Conservation (phyloP, 1,140 invertebrate species). For the Neodiprion lecontei region DNA sequence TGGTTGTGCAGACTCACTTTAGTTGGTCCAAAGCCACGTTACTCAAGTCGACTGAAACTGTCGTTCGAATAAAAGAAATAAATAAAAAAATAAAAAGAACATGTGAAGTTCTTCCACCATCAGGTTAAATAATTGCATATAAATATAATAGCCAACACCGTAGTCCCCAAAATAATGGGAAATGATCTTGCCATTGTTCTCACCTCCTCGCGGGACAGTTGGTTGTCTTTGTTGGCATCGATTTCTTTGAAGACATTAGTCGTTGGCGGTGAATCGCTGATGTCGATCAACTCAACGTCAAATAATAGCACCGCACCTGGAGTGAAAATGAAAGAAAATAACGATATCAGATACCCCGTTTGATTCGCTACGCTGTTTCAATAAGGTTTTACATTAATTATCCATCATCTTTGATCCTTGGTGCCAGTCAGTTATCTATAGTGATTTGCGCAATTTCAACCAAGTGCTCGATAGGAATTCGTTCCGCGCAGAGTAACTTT, state of each 20-base stretch:
- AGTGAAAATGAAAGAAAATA: slow-evolving; percentile 38
- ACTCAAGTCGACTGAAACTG: too few relatives aligned
- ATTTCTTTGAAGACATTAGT: slow-evolving; percentile 98
- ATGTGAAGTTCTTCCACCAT: too few relatives aligned
- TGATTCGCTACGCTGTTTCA: neutral
- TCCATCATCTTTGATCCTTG: neutral
- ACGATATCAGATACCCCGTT: neutral
- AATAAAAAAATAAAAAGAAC: too few relatives aligned
- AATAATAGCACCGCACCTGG: slow-evolving; percentile 86
- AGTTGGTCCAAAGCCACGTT: too few relatives aligned
- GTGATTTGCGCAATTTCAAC: too few relatives aligned
- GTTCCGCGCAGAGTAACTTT: too few relatives aligned
- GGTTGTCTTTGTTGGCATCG: slow-evolving; percentile 87
- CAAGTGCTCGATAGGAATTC: too few relatives aligned
- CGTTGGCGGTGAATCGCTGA: slow-evolving; percentile 84
- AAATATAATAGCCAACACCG: slow-evolving; percentile 39
- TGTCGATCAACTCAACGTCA: slow-evolving; percentile 91
- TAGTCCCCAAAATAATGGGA: slow-evolving; percentile 45
- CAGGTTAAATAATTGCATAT: too few relatives aligned
- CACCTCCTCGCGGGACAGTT: slow-evolving; percentile 94
- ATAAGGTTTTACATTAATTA: neutral
- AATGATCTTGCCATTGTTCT: slow-evolving; percentile 68
- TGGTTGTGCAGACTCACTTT: too few relatives aligned
- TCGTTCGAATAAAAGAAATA: too few relatives aligned
- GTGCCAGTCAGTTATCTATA: too few relatives aligned